Conservation (phyloP, 1,140 invertebrate species). For the Drosophila funebris region DNA sequence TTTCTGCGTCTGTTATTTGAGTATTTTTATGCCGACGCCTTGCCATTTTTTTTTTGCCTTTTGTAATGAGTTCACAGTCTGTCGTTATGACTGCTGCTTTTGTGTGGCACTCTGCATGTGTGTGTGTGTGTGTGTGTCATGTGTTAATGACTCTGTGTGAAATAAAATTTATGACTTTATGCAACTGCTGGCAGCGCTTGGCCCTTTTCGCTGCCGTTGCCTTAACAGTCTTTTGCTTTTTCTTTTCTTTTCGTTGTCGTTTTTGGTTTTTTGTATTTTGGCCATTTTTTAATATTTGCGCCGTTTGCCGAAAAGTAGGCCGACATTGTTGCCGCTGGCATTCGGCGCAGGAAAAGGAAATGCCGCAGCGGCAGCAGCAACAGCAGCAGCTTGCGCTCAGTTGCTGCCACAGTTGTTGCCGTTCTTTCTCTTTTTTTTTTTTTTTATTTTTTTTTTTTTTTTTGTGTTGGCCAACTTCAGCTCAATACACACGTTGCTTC, state of each 20-base stretch:
- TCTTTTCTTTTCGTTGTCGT: no score
- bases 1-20: conserved; percentile 58
- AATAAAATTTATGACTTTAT: conserved; percentile 82
- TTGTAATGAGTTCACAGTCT: conserved; percentile 80
- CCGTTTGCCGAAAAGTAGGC: conserved; percentile 71
- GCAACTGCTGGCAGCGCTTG: conserved; percentile 69
- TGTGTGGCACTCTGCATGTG: conserved; percentile 18
- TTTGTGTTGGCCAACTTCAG: conserved; percentile 64
- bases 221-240: no score
- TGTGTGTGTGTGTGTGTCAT: conserved; percentile 64
- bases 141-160: conserved; percentile 81
- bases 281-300: conserved; percentile 76
- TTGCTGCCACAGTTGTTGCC: conserved; percentile 18
- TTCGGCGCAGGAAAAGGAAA: conserved; percentile 76
- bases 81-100: conserved; percentile 46
- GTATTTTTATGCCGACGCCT: conserved; percentile 48
- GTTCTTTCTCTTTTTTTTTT: conserved; percentile 34
- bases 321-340: conserved; percentile 80
- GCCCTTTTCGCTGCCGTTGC: conserved; percentile 20
- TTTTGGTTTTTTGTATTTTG: conserved; percentile 20
- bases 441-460: conserved; percentile 45
- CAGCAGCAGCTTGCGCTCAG: conserved; percentile 11
- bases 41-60: conserved; percentile 35
- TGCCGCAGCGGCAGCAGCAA: conserved; percentile 63
- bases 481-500: conserved; percentile 53